These are phyloP conservation scores for Paraplagusia blochii DNA, from an alignment of 2,113 vertebrate genomes.

Conservation along the genomic window DNA sequence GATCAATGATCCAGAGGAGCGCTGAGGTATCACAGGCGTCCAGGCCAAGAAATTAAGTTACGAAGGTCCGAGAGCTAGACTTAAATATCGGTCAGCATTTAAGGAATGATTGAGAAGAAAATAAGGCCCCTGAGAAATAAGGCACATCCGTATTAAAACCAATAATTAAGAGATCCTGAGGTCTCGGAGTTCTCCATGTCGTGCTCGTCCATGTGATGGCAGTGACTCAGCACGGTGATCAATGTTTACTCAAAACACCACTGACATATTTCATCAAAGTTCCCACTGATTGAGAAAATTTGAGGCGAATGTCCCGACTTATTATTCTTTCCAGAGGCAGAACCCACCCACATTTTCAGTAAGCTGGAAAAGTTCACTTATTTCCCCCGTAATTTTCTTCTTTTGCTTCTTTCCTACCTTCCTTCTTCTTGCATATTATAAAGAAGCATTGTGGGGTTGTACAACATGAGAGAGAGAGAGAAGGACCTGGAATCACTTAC, in stretches of 20 bases:
- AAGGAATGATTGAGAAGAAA: neutral
- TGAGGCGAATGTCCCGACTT: slow-evolving; percentile 5
- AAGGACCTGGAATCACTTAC: slow-evolving; percentile 73
- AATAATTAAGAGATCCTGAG: neutral
- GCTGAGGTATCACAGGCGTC: neutral
- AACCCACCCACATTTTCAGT: slow-evolving; percentile 10
- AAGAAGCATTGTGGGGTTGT: slow-evolving; percentile 55
- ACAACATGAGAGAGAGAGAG: slow-evolving; percentile 12
- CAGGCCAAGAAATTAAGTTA: neutral
- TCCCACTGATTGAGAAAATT: slow-evolving; percentile 22
- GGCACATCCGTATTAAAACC: neutral
- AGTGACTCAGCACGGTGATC: slow-evolving; percentile 50
- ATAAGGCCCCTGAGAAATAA: neutral
- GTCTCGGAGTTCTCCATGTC: slow-evolving; percentile 18
- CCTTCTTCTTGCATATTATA: slow-evolving; percentile 51
- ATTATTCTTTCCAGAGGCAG: slow-evolving; percentile 45
- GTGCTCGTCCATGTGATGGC: slow-evolving; percentile 23
- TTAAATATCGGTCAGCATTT: neutral
- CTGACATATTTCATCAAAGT: slow-evolving; percentile 26
- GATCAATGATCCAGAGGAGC: slow-evolving; percentile 19
- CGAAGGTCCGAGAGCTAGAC: neutral
- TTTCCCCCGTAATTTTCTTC: slow-evolving; percentile 25
- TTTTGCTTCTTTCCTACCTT: slow-evolving; percentile 3
- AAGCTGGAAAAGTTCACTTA: slow-evolving; percentile 57
- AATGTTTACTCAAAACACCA: slow-evolving; percentile 29